A percentile compares a stretch with the other conserved stretches of the same genome.
Evolutionary conservation across 2,888 invertebrate species (phyloP).

Genomic region (Cyrtodaria siliqua): DNA sequence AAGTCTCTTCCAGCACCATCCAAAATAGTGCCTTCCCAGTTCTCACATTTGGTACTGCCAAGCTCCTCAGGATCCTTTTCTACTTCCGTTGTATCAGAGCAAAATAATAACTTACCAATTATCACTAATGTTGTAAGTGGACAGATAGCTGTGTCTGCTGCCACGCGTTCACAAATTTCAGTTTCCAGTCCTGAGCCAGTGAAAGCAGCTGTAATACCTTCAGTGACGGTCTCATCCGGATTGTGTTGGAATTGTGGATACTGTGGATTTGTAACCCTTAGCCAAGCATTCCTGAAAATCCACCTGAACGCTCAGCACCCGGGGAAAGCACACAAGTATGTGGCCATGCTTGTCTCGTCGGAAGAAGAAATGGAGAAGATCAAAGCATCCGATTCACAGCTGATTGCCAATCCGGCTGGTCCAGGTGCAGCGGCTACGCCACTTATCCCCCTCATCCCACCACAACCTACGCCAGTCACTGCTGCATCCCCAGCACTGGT

Average conservation of each 20-base stretch:
- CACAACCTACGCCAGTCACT: neutral
- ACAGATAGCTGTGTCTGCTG: constrained; percentile 36
- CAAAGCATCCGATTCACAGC: constrained; percentile 61
- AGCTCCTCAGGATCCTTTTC: neutral
- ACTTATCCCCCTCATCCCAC: constrained; percentile 7
- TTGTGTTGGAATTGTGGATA: constrained; percentile 80
- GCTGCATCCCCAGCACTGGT: neutral
- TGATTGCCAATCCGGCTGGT: constrained; percentile 32
- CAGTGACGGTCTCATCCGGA: constrained; percentile 43
- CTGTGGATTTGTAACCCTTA: constrained; percentile 75
- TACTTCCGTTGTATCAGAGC: neutral
- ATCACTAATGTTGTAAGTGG: constrained; percentile 62
- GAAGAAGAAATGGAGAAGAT: constrained; percentile 65
- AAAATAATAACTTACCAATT: constrained; percentile 32
- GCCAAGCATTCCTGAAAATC: constrained; percentile 75
- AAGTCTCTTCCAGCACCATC: constrained; percentile 9
- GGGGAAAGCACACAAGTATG: constrained; percentile 76
- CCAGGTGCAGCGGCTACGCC: constrained; percentile 8
- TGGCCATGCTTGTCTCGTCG: constrained; percentile 69
- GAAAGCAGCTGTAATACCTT: constrained; percentile 9
- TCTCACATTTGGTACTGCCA: neutral
- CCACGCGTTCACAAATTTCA: neutral
- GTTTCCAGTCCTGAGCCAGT: neutral
- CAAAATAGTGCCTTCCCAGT: neutral
- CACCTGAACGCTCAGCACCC: constrained; percentile 74